A percentile compares a stretch with the other conserved stretches of the same genome.
Evolutionary conservation across 2,113 vertebrate genomes (phyloP).

Genomic region (Tiliqua scincoides): DNA sequence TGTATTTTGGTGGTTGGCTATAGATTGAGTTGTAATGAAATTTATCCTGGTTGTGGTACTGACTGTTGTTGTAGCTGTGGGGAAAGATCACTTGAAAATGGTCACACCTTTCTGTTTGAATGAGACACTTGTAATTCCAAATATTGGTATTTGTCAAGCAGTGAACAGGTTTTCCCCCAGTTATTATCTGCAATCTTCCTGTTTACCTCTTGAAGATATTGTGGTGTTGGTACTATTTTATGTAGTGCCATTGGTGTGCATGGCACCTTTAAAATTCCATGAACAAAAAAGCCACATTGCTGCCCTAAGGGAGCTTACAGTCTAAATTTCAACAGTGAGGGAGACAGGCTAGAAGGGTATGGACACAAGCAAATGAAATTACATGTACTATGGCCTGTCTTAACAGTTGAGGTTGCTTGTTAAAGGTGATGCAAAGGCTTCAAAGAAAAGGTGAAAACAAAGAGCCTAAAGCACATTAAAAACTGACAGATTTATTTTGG

Average conservation of each 20-base stretch:
- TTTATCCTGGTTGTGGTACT: rapidly evolving
- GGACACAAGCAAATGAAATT: background rate
- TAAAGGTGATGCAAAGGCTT: background rate
- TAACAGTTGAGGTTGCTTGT: background rate
- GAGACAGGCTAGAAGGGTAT: background rate
- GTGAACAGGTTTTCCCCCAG: background rate
- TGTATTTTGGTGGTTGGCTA: background rate
- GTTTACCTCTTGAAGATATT: background rate
- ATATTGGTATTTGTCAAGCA: background rate
- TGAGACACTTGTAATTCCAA: background rate
- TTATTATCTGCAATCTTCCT: background rate
- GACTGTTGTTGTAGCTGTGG: background rate
- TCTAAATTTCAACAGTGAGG: background rate
- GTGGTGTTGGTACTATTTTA: background rate
- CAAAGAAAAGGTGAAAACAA: background rate
- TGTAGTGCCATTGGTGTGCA: background rate
- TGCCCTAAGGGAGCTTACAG: background rate
- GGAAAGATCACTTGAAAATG: background rate
- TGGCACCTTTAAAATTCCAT: background rate
- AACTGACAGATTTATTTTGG: too few relatives aligned
- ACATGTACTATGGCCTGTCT: background rate
- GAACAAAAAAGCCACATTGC: background rate
- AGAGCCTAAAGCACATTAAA: too few relatives aligned
- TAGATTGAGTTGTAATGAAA: slow-evolving; percentile 8
- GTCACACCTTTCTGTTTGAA: slow-evolving; percentile 17